A percentile compares a stretch with the other conserved stretches of the same genome.
Evolutionary conservation across 2,888 invertebrate genomes (phyloP).

Genomic region (Ophonus ardosiacus): DNA sequence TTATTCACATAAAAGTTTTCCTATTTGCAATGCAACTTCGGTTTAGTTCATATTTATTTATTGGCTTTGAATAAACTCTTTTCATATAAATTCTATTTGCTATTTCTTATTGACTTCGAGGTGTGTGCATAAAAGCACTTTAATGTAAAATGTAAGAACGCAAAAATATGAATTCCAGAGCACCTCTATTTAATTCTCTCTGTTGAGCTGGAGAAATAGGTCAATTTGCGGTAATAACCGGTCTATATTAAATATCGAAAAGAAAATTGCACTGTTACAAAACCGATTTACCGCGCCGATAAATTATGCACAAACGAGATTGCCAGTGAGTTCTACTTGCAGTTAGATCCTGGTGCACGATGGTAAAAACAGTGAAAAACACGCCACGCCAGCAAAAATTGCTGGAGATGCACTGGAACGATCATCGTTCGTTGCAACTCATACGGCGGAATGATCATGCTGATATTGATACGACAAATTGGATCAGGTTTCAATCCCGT

Average conservation of each 20-base stretch:
- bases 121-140: not conserved
- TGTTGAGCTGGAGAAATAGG: slow-evolving; percentile 30
- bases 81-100: not conserved
- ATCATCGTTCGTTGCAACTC: not conserved
- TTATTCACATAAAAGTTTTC: not conserved
- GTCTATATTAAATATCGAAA: slow-evolving; percentile 58
- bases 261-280: slow-evolving; percentile 54
- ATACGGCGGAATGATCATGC: not conserved
- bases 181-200: slow-evolving; percentile 3
- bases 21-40: no score
- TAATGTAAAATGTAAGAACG: not conserved
- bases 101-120: no score
- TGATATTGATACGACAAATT: not conserved
- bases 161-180: not conserved
- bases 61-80: not conserved
- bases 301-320: slow-evolving; percentile 52
- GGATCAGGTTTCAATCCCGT: not conserved
- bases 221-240: slow-evolving; percentile 56
- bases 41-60: not conserved
- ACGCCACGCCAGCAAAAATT: not conserved
- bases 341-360: not conserved
- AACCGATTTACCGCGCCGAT: slow-evolving; percentile 52
- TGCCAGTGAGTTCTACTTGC: slow-evolving; percentile 21
- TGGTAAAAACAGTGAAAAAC: slow-evolving; percentile 2
- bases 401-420: not conserved